These are phyloP conservation scores for Mustela nigripes DNA, from an alignment of 2,113 vertebrate species.

Conservation along the genomic window DNA sequence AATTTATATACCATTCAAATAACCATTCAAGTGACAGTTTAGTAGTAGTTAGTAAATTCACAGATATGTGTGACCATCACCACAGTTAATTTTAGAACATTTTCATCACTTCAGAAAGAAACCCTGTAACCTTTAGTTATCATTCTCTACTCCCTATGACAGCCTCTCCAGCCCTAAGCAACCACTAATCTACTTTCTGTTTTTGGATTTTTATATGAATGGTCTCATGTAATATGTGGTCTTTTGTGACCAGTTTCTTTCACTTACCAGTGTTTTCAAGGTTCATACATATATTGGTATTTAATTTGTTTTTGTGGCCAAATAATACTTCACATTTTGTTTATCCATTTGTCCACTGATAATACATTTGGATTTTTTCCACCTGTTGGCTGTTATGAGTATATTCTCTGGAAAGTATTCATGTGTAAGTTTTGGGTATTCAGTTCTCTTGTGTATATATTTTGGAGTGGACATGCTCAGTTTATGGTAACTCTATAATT, in stretches of 20 bases:
- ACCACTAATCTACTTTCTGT: not conserved
- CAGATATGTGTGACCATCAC: not conserved
- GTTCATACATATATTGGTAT: not conserved
- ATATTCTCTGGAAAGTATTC: not conserved
- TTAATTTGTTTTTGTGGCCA: not conserved
- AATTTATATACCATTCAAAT: not conserved
- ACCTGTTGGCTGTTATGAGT: not conserved
- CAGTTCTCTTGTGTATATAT: not conserved
- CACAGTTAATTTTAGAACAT: conserved; percentile 26
- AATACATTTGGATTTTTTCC: not conserved
- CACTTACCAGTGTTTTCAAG: not conserved
- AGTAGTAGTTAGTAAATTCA: not conserved
- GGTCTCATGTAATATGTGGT: not conserved
- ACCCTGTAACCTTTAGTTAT: not conserved
- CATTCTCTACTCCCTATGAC: not conserved
- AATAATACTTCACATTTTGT: not conserved
- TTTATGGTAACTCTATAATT: not conserved
- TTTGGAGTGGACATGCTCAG: not conserved
- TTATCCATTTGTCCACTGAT: not conserved
- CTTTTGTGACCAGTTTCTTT: not conserved
- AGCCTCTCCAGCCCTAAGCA: not conserved
- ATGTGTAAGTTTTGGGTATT: not conserved
- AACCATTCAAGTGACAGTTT: not conserved
- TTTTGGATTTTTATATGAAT: not conserved
- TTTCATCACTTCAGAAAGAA: not conserved